Evolutionary conservation across 2,888 invertebrate genomes (phyloP), one percentile per base, ranked within the genome.

Genomic region (Rhyacophila evoluta): DNA sequence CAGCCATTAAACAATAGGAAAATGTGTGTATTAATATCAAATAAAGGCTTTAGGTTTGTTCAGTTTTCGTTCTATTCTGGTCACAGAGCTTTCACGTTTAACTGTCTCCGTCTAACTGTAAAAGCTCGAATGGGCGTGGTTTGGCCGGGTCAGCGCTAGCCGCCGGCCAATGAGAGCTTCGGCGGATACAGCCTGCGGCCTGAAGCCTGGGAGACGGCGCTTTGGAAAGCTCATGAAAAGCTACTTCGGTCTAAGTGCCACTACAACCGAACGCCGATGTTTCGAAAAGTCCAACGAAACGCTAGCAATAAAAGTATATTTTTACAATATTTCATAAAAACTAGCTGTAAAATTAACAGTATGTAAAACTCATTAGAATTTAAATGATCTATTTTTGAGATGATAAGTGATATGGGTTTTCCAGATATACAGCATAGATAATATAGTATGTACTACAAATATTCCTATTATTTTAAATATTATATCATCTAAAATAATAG

Each of bases 171-270:
- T 37, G 38, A 38, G 72, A 38, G 15, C 72, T 28, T 38, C 36
- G 10, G 39, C 27, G n/a, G n/a, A 39, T 25, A 37, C 36, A 38
- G 29, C 27, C 27, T 27, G 27, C 25, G 36, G 25, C 25, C 25
- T 36, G 25, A 37, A 25, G 72, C 33, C 33, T 37, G 15, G 12
- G 37, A 36, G 33, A 72, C 33, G 33, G 33, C 72, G 37, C 33
- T 36, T 27, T 39, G 12, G 38, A 73, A 73, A 38, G 27, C 25
- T 39, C 41, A 41, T 39, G 41, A 73, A 77, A 77, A 72, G 72
- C 68, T 73, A 73, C 73, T 77, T 39, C 27, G 72, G 36, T 28
- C 72, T 27, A 37, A 77, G 77, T 67, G 76, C 76, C 71, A 73
- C 77, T 71, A 71, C 71, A 71, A 36, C 33, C 25, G 8, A 55